Evolutionary conservation across 2,113 vertebrate species (phyloP), one percentile per base, ranked within the genome.

Genomic region (Willisornis vidua): DNA sequence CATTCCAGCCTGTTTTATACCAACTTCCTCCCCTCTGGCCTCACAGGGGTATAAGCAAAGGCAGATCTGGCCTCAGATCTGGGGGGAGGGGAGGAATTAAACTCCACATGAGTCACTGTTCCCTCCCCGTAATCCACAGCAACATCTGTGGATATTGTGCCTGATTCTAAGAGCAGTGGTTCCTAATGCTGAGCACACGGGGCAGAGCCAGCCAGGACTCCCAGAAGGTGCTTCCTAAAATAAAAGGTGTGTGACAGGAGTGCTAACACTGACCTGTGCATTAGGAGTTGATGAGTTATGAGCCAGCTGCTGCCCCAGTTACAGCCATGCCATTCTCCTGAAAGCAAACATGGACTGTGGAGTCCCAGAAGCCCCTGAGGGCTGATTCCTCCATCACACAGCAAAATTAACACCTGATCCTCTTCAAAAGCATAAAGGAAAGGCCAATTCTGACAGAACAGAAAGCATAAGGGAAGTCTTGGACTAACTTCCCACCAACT

Each of bases 11-110:
- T 63, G 28, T 74, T 28, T 61, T 63, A 63, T 8, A 61, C 58
- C 87, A 74, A 19, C 57, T 39, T 63, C 72, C 55, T 74, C 62
- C 54, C 49, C 62, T 54, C 28, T 24, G 41, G 33, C 75, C 54
- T 70, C 58, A 65, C 49, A 82, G 49, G 43, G 81, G 80, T n/a
- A 48, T 10, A 86, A 74, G 58, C 41, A 79, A 54, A 89, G 63
- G 48, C 52, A 79, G 65, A 79, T 68, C 41, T 52, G 84, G 70
- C 71, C 91, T 55, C 59, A 74, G 26, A 91, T 33, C 41, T 52
- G 28, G 87, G 75, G 57, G 65, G 59, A 88, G 39, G 85, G 85
- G 67, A 83, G 59, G 75, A 96, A 92, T 90, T 86, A 75, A 83
- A 88, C 46, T 77, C 68, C 71, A 67, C 90, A 49, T 48, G 61